Base-by-base conservation (phyloP, 1,140 invertebrate genomes). In the Euura saliciscinereae region DNA sequence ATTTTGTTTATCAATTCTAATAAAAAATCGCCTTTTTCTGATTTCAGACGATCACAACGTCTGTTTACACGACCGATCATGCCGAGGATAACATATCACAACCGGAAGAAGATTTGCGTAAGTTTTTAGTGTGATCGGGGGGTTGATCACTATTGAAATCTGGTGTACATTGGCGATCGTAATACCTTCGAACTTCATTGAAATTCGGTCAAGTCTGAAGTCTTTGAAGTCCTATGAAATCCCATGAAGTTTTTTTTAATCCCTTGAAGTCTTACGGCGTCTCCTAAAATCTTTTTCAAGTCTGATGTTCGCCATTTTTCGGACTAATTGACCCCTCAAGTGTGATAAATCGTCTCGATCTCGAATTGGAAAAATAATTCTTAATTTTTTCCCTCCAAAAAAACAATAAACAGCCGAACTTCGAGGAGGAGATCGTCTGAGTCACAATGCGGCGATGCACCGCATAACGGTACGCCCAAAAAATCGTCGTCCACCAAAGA, bases 81-180 rank as follows among this genome's bases (percentile, higher is more conserved):
- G 51, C 13, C 10, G 13, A 2, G 8, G 8, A 59, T 11, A 59
- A 11, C 10, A 59, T 8, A n/a, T 59, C 51, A 59, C 51, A 59
- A n/a, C 10, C 51, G 51, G 87, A 86, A 72, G 84, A 85, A 78
- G 85, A 87, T 76, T 86, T 88, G 79, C 86, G 86, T 87, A 83
- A 83, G 86, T 59, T 11, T 6, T 6, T 59, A 28, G 28, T 28
- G 28, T 28, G 28, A 28, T 28, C 28, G 28, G 28, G 28, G 28
- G 28, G 28, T 28, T 28, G 28, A 28, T 28, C 1, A 28, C 28
- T 28, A 28, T 28, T 28, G 28, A 28, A 28, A 28, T 1, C 28
- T 28, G 28, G 28, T 28, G 28, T 28, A 28, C 28, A 28, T 28
- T 1, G 28, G 28, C 28, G 28, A 28, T 28, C 28, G 13, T 59